Conservation (phyloP, 2,797 vertebrate genomes). For the Urophycis tenuis region DNA sequence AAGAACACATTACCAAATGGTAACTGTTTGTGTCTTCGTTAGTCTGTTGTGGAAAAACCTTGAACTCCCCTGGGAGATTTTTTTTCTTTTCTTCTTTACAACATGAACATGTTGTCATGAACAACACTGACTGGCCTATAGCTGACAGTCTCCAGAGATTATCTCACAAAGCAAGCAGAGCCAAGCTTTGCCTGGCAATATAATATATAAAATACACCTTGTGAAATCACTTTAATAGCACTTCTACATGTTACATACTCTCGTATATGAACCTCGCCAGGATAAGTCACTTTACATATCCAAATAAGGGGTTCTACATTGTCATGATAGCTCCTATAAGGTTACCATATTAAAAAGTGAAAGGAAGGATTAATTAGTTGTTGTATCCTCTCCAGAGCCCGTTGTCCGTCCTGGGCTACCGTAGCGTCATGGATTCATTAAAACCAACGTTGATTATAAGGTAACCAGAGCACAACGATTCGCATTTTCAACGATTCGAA, state of each 20-base stretch:
- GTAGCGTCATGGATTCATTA: no score
- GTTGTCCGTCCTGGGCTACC: no score
- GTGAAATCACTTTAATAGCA: neutral
- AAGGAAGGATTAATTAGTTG: neutral
- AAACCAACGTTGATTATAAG: no score
- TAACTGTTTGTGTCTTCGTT: conserved; percentile 23
- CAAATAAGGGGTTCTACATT: neutral
- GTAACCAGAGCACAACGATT: no score
- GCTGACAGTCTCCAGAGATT: conserved; percentile 31
- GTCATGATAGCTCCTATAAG: neutral
- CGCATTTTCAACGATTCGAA: no score
- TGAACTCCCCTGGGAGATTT: conserved; percentile 47
- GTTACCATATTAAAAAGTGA: neutral
- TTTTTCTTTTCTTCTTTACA: conserved; percentile 14
- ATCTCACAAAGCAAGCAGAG: conserved; percentile 31
- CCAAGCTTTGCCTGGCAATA: neutral
- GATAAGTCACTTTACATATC: neutral
- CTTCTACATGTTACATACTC: neutral
- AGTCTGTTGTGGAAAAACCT: conserved; percentile 61
- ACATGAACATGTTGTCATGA: conserved; percentile 48
- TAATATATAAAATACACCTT: neutral
- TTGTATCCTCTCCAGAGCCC: no score
- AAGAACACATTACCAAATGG: conserved; percentile 20
- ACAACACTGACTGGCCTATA: conserved; percentile 36
- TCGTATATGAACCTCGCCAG: neutral